A percentile compares a stretch with the other conserved stretches of the same genome.
phyloP scores from a whole-genome alignment of 1,140 invertebrate genomes.

The Drosophila sp. region DNA sequence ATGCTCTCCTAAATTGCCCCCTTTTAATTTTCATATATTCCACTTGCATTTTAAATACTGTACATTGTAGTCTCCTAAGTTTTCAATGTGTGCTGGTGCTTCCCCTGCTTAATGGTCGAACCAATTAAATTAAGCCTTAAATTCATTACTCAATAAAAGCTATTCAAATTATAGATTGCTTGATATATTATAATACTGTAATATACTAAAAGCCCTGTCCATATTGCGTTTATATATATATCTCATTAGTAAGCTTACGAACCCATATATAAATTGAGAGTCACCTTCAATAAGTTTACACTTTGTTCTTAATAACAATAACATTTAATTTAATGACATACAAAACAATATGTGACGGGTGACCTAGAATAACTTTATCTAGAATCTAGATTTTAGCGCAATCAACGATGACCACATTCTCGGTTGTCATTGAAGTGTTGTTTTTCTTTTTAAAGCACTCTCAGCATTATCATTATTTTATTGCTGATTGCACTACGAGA shows the following conservation, averaged over 20 bases:
- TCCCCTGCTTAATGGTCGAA: slow-evolving; percentile 49
- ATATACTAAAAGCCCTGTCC: not conserved
- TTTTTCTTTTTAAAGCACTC: not conserved
- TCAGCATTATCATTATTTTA: not conserved
- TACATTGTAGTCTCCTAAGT: slow-evolving; percentile 48
- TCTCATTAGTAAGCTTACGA: not conserved
- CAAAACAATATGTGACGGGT: not conserved
- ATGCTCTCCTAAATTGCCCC: slow-evolving; percentile 86
- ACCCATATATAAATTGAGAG: not conserved
- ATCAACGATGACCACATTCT: not conserved
- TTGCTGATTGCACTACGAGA: not conserved
- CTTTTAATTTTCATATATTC: slow-evolving; percentile 37
- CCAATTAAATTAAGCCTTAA: slow-evolving; percentile 57
- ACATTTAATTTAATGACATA: not conserved
- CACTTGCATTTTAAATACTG: slow-evolving; percentile 63
- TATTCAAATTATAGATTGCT: not conserved
- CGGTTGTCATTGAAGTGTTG: not conserved
- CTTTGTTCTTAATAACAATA: slow-evolving; percentile 1
- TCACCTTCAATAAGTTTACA: slow-evolving; percentile 3
- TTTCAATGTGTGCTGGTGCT: slow-evolving; percentile 59
- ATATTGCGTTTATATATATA: not conserved
- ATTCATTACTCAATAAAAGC: slow-evolving; percentile 13
- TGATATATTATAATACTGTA: not conserved
- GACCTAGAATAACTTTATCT: slow-evolving; percentile 1
- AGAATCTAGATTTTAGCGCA: slow-evolving; percentile 1